Evolutionary conservation across 2,888 invertebrate genomes (phyloP).

Genomic region (Pammene fasciana): DNA sequence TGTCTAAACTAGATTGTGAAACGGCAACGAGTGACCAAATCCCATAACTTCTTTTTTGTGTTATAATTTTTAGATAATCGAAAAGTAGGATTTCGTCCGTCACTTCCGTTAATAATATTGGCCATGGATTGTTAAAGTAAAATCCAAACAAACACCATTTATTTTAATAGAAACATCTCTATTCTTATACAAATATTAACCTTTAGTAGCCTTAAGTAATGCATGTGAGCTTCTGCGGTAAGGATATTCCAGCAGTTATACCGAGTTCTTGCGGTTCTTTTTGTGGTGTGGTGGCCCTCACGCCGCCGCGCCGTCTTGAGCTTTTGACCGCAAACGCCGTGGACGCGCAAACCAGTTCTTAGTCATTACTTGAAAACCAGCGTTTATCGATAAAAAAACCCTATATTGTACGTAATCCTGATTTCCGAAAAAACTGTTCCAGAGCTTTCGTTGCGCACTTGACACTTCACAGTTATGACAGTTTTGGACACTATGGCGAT

Average conservation of each 20-base stretch:
- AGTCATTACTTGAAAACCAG: conserved; percentile 40
- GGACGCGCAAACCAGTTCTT: conserved; percentile 70
- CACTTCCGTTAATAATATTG: too few relatives aligned
- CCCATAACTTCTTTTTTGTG: not conserved
- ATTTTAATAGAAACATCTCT: too few relatives aligned
- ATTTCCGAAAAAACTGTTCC: too few relatives aligned
- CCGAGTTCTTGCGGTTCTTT: conserved; percentile 61
- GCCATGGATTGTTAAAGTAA: too few relatives aligned
- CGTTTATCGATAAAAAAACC: not conserved
- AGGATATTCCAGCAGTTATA: not conserved
- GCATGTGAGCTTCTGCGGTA: conserved; percentile 58
- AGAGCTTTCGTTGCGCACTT: too few relatives aligned
- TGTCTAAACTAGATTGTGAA: conserved; percentile 9
- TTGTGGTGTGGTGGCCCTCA: conserved; percentile 58
- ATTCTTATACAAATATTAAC: too few relatives aligned
- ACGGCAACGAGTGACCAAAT: not conserved
- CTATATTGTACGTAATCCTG: too few relatives aligned
- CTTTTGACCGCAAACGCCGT: conserved; percentile 73
- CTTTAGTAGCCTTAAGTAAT: conserved; percentile 47
- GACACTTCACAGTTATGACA: too few relatives aligned
- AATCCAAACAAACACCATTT: too few relatives aligned
- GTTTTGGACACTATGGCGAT: too few relatives aligned
- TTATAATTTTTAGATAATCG: not conserved
- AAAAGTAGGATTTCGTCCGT: not conserved
- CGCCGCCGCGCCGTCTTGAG: conserved; percentile 55